Base-by-base conservation (phyloP, 2,113 vertebrate species). In the Stegostoma tigrinum region DNA sequence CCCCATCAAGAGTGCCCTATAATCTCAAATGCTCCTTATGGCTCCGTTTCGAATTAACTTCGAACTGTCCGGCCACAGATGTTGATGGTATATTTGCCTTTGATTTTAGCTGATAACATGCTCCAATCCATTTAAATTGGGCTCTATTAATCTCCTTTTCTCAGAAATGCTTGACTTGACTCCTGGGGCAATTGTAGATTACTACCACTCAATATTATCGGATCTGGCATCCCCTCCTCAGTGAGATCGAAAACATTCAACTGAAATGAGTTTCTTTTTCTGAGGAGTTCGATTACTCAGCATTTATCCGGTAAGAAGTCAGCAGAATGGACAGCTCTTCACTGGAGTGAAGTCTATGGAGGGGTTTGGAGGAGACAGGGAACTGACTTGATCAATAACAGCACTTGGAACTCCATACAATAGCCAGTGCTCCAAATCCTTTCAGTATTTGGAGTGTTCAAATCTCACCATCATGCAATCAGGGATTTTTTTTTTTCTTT, bases 141-240 rank as follows among this genome's bases (percentile, higher is more conserved):
- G 96, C 96, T 96, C 96, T 97, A 96, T 98, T 12, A 98, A 98
- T 98, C 98, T 97, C 97, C 98, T 98, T 98, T 97, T 97, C 97
- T 97, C 97, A 96, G 97, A 97, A 97, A 97, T 97, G 97, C 97
- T 98, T 97, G 97, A 97, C 98, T 97, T 97, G 97, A 97, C 97
- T 97, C 96, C 96, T 97, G 97, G 64, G 19, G 7, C 66, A 24
- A 24, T 67, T 61, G 55, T 61, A 12, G 23, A 70, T 94, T 70
- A 24, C 64, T 94, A 15, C 93, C 66, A 94, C 38, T 68, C 64
- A 70, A 67, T 48, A 55, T 68, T 45, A 94, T 5, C 10, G n/a
- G n/a, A 70, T 68, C 38, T 48, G 66, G 38, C 19, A 1, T 94
- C 93, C n/a, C n/a, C 45, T 45, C 19, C 14, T 42, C 93, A 42